Evolutionary conservation across 2,888 invertebrate genomes (phyloP).

Genomic region (Pseudococcus jackbeardsleyi): DNA sequence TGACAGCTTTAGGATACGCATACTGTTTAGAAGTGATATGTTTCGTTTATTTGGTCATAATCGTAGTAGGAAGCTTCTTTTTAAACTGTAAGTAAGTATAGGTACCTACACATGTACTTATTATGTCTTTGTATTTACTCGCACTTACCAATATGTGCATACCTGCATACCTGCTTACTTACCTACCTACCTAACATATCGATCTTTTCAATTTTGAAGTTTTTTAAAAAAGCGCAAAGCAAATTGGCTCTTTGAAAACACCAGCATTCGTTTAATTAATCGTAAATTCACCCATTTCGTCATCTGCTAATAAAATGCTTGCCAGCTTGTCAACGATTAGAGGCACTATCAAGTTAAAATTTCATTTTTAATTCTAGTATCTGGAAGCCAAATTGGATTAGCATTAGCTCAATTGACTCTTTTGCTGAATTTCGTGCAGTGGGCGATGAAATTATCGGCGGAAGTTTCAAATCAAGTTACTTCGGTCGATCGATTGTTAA

Average conservation of each 20-base stretch:
- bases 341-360: background rate
- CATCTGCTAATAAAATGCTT: too few species aligned
- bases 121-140: too few species aligned
- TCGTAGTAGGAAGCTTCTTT: conserved; percentile 51
- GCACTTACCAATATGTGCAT: too few species aligned
- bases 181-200: too few species aligned
- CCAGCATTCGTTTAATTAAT: too few species aligned
- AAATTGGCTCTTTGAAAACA: too few species aligned
- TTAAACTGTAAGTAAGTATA: conserved; percentile 34
- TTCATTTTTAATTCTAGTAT: conserved; percentile 15
- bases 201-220: too few species aligned
- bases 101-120: background rate
- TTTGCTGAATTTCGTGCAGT: conserved; percentile 55
- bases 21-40: conserved; percentile 63
- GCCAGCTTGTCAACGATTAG: background rate
- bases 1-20: conserved; percentile 58
- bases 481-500: conserved; percentile 63
- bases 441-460: conserved; percentile 57
- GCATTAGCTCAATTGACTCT: conserved; percentile 58
- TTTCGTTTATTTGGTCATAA: conserved; percentile 53
- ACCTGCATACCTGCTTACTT: too few species aligned
- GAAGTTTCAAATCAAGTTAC: conserved; percentile 66
- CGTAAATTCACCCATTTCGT: too few species aligned
- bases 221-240: too few species aligned
- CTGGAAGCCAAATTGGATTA: conserved; percentile 62